Base-by-base conservation (phyloP, 2,888 invertebrate species). In the Lingula anatina region DNA sequence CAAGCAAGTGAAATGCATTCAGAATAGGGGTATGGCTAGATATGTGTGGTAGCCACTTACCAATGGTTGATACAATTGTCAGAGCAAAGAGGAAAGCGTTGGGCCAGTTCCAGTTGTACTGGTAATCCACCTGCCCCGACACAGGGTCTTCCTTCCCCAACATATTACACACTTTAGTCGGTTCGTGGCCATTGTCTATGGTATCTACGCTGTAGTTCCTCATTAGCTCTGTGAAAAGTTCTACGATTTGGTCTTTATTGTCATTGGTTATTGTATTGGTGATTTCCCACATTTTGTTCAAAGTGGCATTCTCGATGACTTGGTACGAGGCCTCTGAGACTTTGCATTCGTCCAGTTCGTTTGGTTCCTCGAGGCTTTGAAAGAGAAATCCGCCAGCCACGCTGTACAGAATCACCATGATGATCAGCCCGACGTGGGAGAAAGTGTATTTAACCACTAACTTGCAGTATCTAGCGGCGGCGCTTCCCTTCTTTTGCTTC, bases 341-440 rank as follows among this genome's bases (percentile, higher is more conserved):
- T 46, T 65, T 62, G 55, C 73, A 74, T 39, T 71, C 58, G 44
- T 68, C 61, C 49, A 68, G 59, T 53, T 77, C 77, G 57, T 76
- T 76, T 45, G 72, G 70, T 49, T 66, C 63, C 55, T 76, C 76
- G 44, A 76, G 61, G 51, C 74, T 73, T 56, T 71, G 66, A 54
- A 76, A 76, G 44, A 75, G 72, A 58, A 71, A 75, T 2, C 73
- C 76, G 1, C 78, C 78, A 1, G 71, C 73, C 2, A 77, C 66
- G 45, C 70, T 65, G 62, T 76, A 76, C 12, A 66, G 57, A 1
- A 69, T 59, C 2, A 75, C 71, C 68, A 75, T 67, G 26, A 61
- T 61, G 47, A 69, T 70, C 5, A 77, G 63, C 2, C 75, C 77
- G 26, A 77, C 60, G 49, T 77, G 75, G 1, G 76, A 75, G 57